Evolutionary conservation across 37 sponge, comb jelly and placozoan genomes (phyloP).

Genomic region (Haliclona indistincta): DNA sequence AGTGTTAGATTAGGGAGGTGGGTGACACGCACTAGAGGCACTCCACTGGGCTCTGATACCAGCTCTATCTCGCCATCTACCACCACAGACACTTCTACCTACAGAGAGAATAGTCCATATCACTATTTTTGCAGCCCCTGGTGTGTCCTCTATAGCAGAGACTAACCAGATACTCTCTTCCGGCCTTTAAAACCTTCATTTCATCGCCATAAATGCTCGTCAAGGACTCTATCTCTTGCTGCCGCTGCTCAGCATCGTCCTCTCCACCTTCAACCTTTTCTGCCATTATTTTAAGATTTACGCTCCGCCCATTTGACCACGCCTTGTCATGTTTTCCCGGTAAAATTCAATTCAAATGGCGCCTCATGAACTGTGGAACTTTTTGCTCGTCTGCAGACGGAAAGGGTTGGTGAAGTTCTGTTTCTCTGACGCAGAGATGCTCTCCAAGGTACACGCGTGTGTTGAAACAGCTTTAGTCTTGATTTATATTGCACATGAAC

Average conservation of each 20-base stretch:
- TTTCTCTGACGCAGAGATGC: too few species aligned
- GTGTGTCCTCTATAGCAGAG: too few species aligned
- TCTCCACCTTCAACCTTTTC: neutral
- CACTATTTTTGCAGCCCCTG: too few species aligned
- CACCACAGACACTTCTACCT: conserved; percentile 18
- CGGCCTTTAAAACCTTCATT: conserved; percentile 25
- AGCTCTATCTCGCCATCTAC: conserved; percentile 12
- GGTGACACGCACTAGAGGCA: conserved; percentile 13
- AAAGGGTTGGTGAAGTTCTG: too few species aligned
- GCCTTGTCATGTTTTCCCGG: neutral
- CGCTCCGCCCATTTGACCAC: neutral
- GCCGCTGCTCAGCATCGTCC: conserved; percentile 9
- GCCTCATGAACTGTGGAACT: too few species aligned
- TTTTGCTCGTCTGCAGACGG: too few species aligned
- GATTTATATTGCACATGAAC: too few species aligned
- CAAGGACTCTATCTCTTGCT: conserved; percentile 35
- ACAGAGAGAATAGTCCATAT: neutral
- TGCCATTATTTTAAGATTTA: neutral
- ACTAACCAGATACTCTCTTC: conserved; percentile 42
- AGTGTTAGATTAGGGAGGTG: conserved; percentile 56
- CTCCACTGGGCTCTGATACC: neutral
- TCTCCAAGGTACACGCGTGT: too few species aligned
- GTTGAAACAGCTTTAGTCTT: too few species aligned
- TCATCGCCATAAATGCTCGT: conserved; percentile 41
- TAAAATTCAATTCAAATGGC: too few species aligned